Evolutionary conservation across 2,888 invertebrate species (phyloP).

Genomic region (Drosophila paranaensis): DNA sequence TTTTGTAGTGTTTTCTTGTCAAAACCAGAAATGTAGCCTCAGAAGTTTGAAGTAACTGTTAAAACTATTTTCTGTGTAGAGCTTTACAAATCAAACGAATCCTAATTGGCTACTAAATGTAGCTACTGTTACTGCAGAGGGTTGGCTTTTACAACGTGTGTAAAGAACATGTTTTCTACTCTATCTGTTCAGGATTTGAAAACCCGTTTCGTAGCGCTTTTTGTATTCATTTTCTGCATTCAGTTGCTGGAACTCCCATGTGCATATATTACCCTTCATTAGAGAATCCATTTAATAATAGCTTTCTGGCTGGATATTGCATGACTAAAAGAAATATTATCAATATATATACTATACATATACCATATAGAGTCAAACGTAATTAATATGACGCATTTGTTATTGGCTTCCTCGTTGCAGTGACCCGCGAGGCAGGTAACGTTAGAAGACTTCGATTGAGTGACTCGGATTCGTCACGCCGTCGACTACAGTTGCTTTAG

Average conservation of each 20-base stretch:
- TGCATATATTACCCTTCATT: background rate
- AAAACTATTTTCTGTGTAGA: background rate
- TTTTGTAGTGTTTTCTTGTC: background rate
- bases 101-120: background rate
- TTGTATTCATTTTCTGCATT: background rate
- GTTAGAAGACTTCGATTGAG: constrained; percentile 7
- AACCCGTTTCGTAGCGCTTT: background rate
- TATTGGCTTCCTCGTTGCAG: constrained; percentile 30
- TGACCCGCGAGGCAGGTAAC: constrained; percentile 18
- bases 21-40: background rate
- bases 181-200: background rate
- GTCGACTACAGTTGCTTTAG: constrained; percentile 15
- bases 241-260: background rate
- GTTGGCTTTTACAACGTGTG: background rate
- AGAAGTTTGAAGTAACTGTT: background rate
- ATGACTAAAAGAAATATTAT: constrained; percentile 9
- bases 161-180: background rate
- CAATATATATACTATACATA: constrained; percentile 3
- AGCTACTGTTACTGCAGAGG: background rate
- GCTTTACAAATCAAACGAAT: background rate
- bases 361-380: background rate
- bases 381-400: constrained; percentile 24
- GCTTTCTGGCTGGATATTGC: constrained; percentile 3
- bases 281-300: constrained; percentile 1
- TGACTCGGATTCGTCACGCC: constrained; percentile 7